These are phyloP conservation scores for Hirtodrosophila cameraria DNA, from an alignment of 2,888 invertebrate genomes.

Conservation along the genomic window DNA sequence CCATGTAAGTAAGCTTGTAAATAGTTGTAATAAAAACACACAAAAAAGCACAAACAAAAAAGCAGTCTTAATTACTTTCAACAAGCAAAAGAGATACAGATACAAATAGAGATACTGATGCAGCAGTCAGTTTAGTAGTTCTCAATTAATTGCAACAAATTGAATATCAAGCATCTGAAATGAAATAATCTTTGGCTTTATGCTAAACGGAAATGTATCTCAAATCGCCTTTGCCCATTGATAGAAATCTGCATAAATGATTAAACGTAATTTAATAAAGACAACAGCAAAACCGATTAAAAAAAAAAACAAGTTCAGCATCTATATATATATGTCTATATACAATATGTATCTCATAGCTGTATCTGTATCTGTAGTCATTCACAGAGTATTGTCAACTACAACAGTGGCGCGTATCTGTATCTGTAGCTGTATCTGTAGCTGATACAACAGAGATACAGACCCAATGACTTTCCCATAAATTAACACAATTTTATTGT, in stretches of 20 bases:
- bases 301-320: slow-evolving; percentile 62
- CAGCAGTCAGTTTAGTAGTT: slow-evolving; percentile 8
- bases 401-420: slow-evolving; percentile 1
- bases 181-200: slow-evolving; percentile 37
- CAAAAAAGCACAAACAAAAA: slow-evolving; percentile 10
- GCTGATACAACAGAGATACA: slow-evolving; percentile 2
- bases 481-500: slow-evolving; percentile 80
- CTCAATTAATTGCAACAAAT: slow-evolving; percentile 67
- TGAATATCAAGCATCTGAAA: slow-evolving; percentile 44
- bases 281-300: slow-evolving; percentile 46
- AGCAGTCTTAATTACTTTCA: neutral
- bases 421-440: slow-evolving; percentile 32
- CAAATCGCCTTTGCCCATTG: slow-evolving; percentile 55
- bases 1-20: slow-evolving; percentile 70
- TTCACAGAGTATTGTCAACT: slow-evolving; percentile 1
- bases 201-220: slow-evolving; percentile 70
- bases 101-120: slow-evolving; percentile 3
- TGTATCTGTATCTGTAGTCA: slow-evolving; percentile 14
- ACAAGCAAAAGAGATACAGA: no score
- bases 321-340: slow-evolving; percentile 15
- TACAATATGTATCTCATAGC: no score
- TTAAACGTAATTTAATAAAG: slow-evolving; percentile 75
- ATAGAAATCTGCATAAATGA: slow-evolving; percentile 76
- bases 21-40: slow-evolving; percentile 67
- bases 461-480: slow-evolving; percentile 63